Evolutionary conservation across 2,888 invertebrate genomes (phyloP).

Genomic region (Ormyrus nitidulus): DNA sequence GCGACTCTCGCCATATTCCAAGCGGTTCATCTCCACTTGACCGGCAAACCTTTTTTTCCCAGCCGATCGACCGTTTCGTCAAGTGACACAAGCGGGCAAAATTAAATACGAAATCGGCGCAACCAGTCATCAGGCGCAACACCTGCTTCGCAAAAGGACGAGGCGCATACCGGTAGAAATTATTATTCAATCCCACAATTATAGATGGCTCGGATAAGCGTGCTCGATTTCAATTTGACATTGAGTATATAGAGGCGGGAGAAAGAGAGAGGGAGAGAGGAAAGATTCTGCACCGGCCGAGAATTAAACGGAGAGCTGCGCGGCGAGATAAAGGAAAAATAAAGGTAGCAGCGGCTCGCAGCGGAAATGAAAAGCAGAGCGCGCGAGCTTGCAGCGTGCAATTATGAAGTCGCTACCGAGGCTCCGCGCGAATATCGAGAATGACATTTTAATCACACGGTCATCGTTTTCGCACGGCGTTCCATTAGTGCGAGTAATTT

Average conservation of each 20-base stretch:
- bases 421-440: constrained; percentile 4
- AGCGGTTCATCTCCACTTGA: not conserved
- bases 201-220: constrained; percentile 51
- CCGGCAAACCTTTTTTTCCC: too few species aligned
- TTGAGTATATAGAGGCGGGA: not conserved
- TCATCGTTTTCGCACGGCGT: constrained; percentile 68
- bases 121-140: constrained; percentile 48
- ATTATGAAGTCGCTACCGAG: constrained; percentile 35
- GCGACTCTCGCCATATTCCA: constrained; percentile 43
- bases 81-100: constrained; percentile 17
- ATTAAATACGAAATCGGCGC: constrained; percentile 41
- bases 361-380: constrained; percentile 16
- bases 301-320: too few species aligned
- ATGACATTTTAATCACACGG: constrained; percentile 64
- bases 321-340: too few species aligned
- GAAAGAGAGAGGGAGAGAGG: not conserved
- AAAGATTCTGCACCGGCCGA: too few species aligned
- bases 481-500: constrained; percentile 67
- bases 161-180: constrained; percentile 23
- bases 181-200: constrained; percentile 53
- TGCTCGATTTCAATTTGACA: constrained; percentile 53
- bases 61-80: not conserved
- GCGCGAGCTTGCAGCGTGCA: not conserved
- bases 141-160: constrained; percentile 31
- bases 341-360: not conserved